Conservation (phyloP, 2,888 invertebrate species). For the Morpho deidamia region DNA sequence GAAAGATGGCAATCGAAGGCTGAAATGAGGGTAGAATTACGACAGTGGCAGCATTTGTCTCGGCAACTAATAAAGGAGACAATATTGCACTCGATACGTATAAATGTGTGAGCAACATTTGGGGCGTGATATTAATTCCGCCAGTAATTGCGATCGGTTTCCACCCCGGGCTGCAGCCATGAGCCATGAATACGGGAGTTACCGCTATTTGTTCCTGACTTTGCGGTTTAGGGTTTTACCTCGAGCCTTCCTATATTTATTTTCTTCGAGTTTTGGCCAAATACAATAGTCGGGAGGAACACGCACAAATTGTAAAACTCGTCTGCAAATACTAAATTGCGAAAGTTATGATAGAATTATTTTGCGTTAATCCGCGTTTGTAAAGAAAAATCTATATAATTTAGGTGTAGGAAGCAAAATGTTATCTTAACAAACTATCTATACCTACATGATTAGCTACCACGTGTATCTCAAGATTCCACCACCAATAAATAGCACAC, state of each 20-base stretch:
- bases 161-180: constrained; percentile 71
- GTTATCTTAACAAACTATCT: too few relatives aligned
- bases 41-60: constrained; percentile 67
- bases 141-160: constrained; percentile 77
- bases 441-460: too few relatives aligned
- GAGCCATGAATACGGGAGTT: constrained; percentile 76
- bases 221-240: constrained; percentile 73
- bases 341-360: too few relatives aligned
- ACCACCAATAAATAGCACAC: too few relatives aligned
- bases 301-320: constrained; percentile 47
- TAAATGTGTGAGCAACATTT: constrained; percentile 76
- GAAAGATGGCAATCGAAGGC: constrained; percentile 61
- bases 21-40: constrained; percentile 63
- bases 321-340: too few relatives aligned
- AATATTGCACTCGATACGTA: constrained; percentile 78
- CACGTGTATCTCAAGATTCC: too few relatives aligned
- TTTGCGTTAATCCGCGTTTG: too few relatives aligned
- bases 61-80: constrained; percentile 76
- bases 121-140: constrained; percentile 77
- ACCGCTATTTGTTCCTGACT: constrained; percentile 77
- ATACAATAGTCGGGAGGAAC: constrained; percentile 59
- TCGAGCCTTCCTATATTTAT: constrained; percentile 67
- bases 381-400: too few relatives aligned
- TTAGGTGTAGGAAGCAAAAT: too few relatives aligned
- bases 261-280: constrained; percentile 70